Percentiles rank a stretch among this genome's conserved stretches.
These are phyloP conservation scores for Pseudolycoriella hygida DNA, from an alignment of 2,888 invertebrate species.

Conservation along the genomic window DNA sequence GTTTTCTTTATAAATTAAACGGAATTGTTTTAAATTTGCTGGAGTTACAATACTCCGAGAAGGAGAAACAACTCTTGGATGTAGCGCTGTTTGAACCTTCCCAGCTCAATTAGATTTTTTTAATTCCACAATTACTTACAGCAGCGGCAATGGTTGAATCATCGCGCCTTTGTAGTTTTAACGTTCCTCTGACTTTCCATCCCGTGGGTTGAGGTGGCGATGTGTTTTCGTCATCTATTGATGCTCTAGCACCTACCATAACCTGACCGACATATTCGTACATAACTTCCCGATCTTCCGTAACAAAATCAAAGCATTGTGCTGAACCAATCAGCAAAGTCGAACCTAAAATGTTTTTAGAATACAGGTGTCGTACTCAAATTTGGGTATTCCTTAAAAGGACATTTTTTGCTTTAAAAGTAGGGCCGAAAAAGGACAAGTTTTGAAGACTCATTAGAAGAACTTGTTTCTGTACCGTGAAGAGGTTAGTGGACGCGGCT, in stretches of 20 bases:
- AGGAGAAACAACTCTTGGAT: background rate
- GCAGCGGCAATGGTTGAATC: constrained; percentile 23
- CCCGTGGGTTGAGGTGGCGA: constrained; percentile 25
- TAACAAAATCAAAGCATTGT: constrained; percentile 4
- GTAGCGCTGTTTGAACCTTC: too few relatives aligned
- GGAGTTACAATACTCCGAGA: too few relatives aligned
- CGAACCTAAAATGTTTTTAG: too few relatives aligned
- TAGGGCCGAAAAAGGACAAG: too few relatives aligned
- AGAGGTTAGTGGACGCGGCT: too few relatives aligned
- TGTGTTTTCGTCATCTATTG: constrained; percentile 22
- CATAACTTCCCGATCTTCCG: constrained; percentile 26
- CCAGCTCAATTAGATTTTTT: background rate
- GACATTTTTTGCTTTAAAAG: too few relatives aligned
- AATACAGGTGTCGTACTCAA: too few relatives aligned
- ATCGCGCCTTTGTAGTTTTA: constrained; percentile 24
- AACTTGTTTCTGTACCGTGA: too few relatives aligned
- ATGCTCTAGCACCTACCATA: constrained; percentile 26
- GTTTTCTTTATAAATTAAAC: background rate
- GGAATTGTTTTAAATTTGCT: background rate
- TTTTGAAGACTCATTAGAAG: too few relatives aligned
- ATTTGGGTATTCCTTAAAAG: too few relatives aligned
- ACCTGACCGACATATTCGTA: constrained; percentile 28
- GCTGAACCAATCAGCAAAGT: too few relatives aligned
- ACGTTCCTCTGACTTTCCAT: constrained; percentile 27
- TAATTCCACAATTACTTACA: too few relatives aligned